Base-by-base conservation (phyloP, 2,113 vertebrate species). In the Sinocyclocheilus grahami region DNA sequence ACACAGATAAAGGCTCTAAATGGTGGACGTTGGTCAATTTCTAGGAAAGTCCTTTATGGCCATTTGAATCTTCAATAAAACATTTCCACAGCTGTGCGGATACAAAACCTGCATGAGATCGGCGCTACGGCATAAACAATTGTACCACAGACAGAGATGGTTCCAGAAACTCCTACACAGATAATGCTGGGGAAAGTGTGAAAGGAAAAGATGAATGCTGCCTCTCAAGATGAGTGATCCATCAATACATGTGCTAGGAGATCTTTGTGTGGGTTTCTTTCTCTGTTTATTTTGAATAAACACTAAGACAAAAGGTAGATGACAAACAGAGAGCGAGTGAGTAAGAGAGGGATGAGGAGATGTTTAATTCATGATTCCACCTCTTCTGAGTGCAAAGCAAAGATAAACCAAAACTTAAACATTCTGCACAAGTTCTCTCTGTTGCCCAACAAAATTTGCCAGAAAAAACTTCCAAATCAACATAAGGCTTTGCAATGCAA, bases 281-380 rank as follows among this genome's bases (percentile, higher is more conserved):
- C 14, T 51, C n/a, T 51, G 74, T 76, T 76, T 76, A 2, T 3
- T 48, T 51, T 78, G 27, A 83, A 83, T 87, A 82, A 46, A 51
- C n/a, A 78, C 67, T 86, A 69, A 89, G 71, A 89, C 67, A 87
- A 80, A 90, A 82, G 82, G 67, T 77, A 83, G 37, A 89, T 88
- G 86, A 86, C 46, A 60, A 62, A 87, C 67, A 5, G 24, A 85
- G 89, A 85, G 58, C 53, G 83, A 87, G 46, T 12, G 18, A 10
- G 48, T 39, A 22, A 12, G 22, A 60, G 18, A 48, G 16, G 42
- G 55, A 69, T 9, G 27, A 16, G 51, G 53, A 4, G 16, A 71
- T 84, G n/a, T 84, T 74, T 63, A 51, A 51, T 78, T 78, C 58
- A 85, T 51, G 39, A 63, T 77, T 65, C 72, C 39, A 62, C 22